Base-by-base conservation (phyloP, 2,797 vertebrate species). In the Cryptoprocta ferox region DNA sequence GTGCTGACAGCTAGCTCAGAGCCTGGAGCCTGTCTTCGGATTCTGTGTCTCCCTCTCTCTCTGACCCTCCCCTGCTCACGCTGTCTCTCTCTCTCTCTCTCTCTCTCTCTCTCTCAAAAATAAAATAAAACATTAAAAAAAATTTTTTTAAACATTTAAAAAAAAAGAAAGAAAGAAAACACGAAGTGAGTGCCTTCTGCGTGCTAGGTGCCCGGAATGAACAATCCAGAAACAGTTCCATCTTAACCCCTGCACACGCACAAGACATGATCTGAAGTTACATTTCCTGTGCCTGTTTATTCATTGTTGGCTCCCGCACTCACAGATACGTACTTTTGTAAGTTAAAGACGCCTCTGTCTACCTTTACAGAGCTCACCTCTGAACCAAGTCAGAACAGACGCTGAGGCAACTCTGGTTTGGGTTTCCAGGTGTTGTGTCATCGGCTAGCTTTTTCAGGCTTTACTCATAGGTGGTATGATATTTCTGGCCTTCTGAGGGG, bases 351-450 rank as follows among this genome's bases (percentile, higher is more conserved):
- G 32, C 16, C 42, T 92, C 61, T 56, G 53, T 30, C 32, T 75
- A 26, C 61, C 13, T 32, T 70, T 45, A 59, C 78, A 89, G 59
- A 45, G 3, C 19, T 91, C 86, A 37, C 68, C 16, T 85, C 73
- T 91, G 70, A 32, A 80, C 61, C 84, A 89, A 91, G 19, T 94
- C 32, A 76, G 53, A 89, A 88, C 59, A 42, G 53, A 71, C 30
- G 45, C n/a, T 56, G 92, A 82, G 84, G 87, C 87, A 50, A 56
- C 76, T 83, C 95, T 70, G 75, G 37, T 87, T 93, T 96, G 30
- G 63, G 32, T 94, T 95, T 97, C 50, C 28, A 71, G 53, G 56
- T 82, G 24, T 42, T 86, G 28, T 87, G 65, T 93, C 45, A 30
- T 94, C 61, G 65, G 42, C 16, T 76, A 94, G 75, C 30, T 83